A percentile compares a stretch with the other conserved stretches of the same genome.
phyloP scores from a whole-genome alignment of 2,797 vertebrate genomes.

The Emydoidea blandingii region DNA sequence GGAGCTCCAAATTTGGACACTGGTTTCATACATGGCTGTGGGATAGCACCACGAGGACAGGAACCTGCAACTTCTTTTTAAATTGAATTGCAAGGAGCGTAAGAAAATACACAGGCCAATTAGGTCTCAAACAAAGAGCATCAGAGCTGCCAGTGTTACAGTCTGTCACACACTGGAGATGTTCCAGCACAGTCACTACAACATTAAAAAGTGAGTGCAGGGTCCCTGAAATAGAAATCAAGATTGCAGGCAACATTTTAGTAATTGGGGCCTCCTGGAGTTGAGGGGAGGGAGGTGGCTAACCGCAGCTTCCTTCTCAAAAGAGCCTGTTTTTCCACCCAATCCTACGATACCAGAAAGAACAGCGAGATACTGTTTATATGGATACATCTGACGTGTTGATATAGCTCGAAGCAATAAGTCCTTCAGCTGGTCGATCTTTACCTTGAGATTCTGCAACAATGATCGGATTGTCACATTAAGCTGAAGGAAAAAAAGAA shows the following conservation, averaged over 20 bases:
- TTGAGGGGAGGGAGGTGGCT: rapidly evolving
- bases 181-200: not conserved
- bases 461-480: conserved; percentile 90
- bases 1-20: not conserved
- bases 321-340: not conserved
- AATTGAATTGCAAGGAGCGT: not conserved
- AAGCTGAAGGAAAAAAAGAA: conserved; percentile 82
- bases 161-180: not conserved
- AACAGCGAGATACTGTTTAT: not conserved
- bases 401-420: conserved; percentile 88
- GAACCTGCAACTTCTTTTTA: not conserved
- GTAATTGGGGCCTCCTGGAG: not conserved
- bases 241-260: rapidly evolving
- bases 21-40: not conserved
- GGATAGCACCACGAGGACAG: not conserved
- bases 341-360: not conserved
- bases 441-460: conserved; percentile 92
- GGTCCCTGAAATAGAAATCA: not conserved
- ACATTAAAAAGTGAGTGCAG: not conserved
- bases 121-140: rapidly evolving
- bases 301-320: conserved; percentile 12
- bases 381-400: conserved; percentile 91
- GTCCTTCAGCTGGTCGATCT: conserved; percentile 90
- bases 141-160: not conserved
- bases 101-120: not conserved